phyloP scores from a whole-genome alignment of 1,140 invertebrate species.

The Hormaphis cornu region DNA sequence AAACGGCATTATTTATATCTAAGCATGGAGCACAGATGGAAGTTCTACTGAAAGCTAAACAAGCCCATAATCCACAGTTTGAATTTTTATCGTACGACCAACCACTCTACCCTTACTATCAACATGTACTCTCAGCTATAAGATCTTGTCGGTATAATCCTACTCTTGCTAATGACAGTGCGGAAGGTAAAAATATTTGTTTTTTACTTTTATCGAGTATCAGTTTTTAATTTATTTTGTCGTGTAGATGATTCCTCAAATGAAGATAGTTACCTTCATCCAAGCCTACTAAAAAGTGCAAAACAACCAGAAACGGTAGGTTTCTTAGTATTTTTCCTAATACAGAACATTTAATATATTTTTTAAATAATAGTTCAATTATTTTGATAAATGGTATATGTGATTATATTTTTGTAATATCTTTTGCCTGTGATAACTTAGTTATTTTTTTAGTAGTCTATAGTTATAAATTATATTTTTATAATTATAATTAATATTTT shows the following conservation, averaged over 20 bases:
- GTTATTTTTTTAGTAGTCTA: neutral
- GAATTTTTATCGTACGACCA: slow-evolving; percentile 83
- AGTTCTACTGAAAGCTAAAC: slow-evolving; percentile 94
- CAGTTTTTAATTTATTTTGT: neutral
- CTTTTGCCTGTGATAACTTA: slow-evolving; percentile 10
- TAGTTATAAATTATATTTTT: too few species aligned
- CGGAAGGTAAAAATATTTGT: slow-evolving; percentile 36
- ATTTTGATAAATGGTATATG: neutral
- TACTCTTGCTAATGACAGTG: slow-evolving; percentile 21
- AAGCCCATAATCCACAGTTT: slow-evolving; percentile 87
- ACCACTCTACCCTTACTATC: slow-evolving; percentile 80
- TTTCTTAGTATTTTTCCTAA: slow-evolving; percentile 36
- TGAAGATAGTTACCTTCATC: slow-evolving; percentile 66
- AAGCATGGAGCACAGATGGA: slow-evolving; percentile 95
- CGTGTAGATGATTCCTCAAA: slow-evolving; percentile 40
- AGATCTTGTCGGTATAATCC: slow-evolving; percentile 64
- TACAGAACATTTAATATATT: neutral
- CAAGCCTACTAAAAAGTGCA: slow-evolving; percentile 53
- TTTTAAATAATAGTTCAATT: neutral
- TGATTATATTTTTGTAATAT: too few species aligned
- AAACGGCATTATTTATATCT: slow-evolving; percentile 89
- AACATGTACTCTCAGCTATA: slow-evolving; percentile 67
- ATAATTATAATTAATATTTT: too few species aligned
- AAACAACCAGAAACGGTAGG: slow-evolving; percentile 51
- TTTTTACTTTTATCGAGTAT: slow-evolving; percentile 19